These are phyloP conservation scores for Pissodes strobi DNA, from an alignment of 1,140 invertebrate genomes.

Conservation along the genomic window DNA sequence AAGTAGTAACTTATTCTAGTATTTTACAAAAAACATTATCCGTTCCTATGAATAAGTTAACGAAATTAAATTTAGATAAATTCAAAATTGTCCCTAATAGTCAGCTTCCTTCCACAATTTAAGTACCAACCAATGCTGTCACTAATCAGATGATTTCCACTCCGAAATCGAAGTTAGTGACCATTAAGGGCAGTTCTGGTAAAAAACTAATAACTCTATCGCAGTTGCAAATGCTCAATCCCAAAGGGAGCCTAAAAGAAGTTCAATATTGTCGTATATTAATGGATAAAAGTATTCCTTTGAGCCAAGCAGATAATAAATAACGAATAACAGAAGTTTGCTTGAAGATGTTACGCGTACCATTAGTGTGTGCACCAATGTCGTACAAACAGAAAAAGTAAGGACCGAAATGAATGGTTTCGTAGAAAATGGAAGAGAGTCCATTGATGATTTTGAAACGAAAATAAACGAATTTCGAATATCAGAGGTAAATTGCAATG, in stretches of 20 bases:
- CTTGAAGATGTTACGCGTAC: background rate
- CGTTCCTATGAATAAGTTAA: conserved; percentile 51
- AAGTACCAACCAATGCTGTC: no score
- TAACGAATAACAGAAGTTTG: no score
- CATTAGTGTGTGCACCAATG: background rate
- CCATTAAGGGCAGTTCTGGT: conserved; percentile 44
- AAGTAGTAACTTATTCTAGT: no score
- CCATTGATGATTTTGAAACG: background rate
- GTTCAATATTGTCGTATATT: conserved; percentile 50
- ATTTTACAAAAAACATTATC: conserved; percentile 52
- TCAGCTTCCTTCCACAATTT: no score
- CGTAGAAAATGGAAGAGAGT: conserved; percentile 4
- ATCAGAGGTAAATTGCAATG: background rate
- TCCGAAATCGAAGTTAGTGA: conserved; percentile 50
- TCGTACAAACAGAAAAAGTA: background rate
- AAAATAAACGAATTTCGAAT: conserved; percentile 5
- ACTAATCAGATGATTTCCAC: conserved; percentile 36
- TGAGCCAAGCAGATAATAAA: background rate
- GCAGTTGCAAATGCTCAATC: conserved; percentile 50
- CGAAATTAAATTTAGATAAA: conserved; percentile 52
- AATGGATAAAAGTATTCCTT: conserved; percentile 33
- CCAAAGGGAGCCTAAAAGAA: conserved; percentile 49
- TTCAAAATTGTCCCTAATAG: conserved; percentile 51
- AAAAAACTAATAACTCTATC: conserved; percentile 51
- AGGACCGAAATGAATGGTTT: background rate